phyloP scores from a whole-genome alignment of 2,888 invertebrate species.

The Ennomos erosarius region DNA sequence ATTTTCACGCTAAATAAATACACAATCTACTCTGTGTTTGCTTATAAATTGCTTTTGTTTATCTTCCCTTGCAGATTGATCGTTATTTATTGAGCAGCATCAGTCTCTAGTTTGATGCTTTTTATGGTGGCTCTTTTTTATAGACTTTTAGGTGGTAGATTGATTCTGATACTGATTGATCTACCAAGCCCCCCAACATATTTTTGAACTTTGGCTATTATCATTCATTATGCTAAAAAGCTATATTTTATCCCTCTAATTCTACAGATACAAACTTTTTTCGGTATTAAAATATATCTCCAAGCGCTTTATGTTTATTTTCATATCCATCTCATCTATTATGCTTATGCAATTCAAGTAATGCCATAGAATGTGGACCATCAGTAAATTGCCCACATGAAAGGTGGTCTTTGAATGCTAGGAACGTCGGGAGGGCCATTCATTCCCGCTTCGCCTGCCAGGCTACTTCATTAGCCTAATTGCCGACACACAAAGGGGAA shows the following conservation, averaged over 20 bases:
- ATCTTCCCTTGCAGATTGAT: constrained; percentile 66
- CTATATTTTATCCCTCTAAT: constrained; percentile 6
- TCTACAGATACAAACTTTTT: background rate
- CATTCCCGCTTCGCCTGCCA: constrained; percentile 66
- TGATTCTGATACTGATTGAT: constrained; percentile 29
- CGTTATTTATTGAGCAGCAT: constrained; percentile 64
- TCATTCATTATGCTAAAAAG: constrained; percentile 1
- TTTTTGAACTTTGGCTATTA: constrained; percentile 3
- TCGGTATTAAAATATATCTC: background rate
- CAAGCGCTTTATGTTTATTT: constrained; percentile 16
- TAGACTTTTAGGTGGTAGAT: constrained; percentile 25
- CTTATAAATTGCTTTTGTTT: constrained; percentile 76
- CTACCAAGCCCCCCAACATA: constrained; percentile 4
- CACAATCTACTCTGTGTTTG: constrained; percentile 64
- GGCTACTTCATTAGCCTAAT: constrained; percentile 83
- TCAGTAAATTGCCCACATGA: constrained; percentile 82
- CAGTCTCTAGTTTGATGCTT: constrained; percentile 37
- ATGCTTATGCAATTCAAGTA: constrained; percentile 48
- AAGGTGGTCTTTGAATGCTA: constrained; percentile 76
- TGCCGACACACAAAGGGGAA: constrained; percentile 77
- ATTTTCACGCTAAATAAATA: constrained; percentile 80
- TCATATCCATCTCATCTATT: constrained; percentile 56
- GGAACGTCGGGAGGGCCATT: constrained; percentile 72
- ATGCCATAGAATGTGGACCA: constrained; percentile 65
- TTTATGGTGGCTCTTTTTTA: constrained; percentile 30